Evolutionary conservation across 2,797 vertebrate species (phyloP), one percentile per base, ranked within the genome.

Genomic region (Anabacerthia variegaticeps): DNA sequence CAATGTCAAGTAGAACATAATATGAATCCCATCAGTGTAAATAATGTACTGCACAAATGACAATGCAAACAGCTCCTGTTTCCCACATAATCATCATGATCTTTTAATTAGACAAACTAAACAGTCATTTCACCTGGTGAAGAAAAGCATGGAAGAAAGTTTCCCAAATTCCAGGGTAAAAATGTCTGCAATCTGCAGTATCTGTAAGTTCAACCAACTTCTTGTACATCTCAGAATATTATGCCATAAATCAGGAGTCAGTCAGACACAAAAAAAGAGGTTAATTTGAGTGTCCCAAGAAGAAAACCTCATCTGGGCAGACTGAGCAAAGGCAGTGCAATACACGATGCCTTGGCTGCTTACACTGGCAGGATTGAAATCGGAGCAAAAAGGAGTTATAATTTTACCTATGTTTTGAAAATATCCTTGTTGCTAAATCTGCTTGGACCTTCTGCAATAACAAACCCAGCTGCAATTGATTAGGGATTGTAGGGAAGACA

Each of bases 31-130:
- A 89, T 65, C 81, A 66, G 46, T 83, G 82, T 73, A 94, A 94
- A 83, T 51, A 94, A 92, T 0, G 0, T 58, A 62, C 88, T 59
- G 73, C 51, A 72, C 22, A 88, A 88, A 75, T 34, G 78, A 51
- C 76, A 85, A 39, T 43, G 80, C 83, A 91, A 95, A 95, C 85
- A 94, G 49, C 16, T 84, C 52, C 77, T n/a, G 27, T 63, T 68
- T 94, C 62, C 67, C 63, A 36, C 41, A 65, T 73, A 87, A 95
- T 95, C 93, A 34, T 79, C 81, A 92, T n/a, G 67, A 95, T 94
- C 83, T 93, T 96, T 90, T 93, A 94, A 96, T 95, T 92, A 96
- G 67, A 61, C 55, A 95, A 76, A 92, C 67, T 71, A 95, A 97
- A 96, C 1, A 2, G 11, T 41, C 3, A 0, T 36, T 92, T 95